Base-by-base conservation (phyloP, 1,140 invertebrate species). In the Dolichoris vasculosae region DNA sequence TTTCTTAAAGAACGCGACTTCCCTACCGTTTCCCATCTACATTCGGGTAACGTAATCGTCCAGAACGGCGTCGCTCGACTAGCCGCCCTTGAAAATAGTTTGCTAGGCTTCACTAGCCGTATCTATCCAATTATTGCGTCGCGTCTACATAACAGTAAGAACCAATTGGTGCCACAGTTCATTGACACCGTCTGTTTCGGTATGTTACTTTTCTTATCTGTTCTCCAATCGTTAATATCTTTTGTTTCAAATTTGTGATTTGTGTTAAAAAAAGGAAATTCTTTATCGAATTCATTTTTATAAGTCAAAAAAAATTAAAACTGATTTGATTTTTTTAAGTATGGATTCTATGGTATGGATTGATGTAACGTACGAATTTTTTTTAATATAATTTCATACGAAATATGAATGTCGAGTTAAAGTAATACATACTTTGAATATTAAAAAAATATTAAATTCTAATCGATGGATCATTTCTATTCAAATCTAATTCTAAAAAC, bases 1-100 rank as follows among this genome's bases (percentile, higher is more conserved):
- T 98, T 98, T 91, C 94, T 98, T 1, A 96, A 97, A 89, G 97
- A 97, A 87, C 96, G 97, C 88, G 97, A 97, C 46, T 98, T 98
- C 92, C 97, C 97, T 11, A 95, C 95, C 8, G 97, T 97, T 88
- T 95, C 96, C 51, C 97, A 98, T 93, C 93, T 99, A 73, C 97
- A 98, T 91, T 96, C 97, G 43, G 97, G 97, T 46, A 99, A 99
- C 93, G 95, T 98, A 15, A 96, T 98, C 86, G 94, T 98, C 35
- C 97, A 98, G 89, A 98, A 98, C 91, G 97, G 97, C 2, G 97
- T 98, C 0, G 97, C 97, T 26, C 94, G 95, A 90, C 92, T 98
- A 86, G 96, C 97, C 46, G 97, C 97, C 0, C 90, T 98, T 76
- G 97, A 98, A 92, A 98, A 98, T 90, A 96, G 96, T 0, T 91